Evolutionary conservation across 2,797 vertebrate genomes (phyloP), one percentile per base, ranked within the genome.

Genomic region (Pangasius larnaudii): DNA sequence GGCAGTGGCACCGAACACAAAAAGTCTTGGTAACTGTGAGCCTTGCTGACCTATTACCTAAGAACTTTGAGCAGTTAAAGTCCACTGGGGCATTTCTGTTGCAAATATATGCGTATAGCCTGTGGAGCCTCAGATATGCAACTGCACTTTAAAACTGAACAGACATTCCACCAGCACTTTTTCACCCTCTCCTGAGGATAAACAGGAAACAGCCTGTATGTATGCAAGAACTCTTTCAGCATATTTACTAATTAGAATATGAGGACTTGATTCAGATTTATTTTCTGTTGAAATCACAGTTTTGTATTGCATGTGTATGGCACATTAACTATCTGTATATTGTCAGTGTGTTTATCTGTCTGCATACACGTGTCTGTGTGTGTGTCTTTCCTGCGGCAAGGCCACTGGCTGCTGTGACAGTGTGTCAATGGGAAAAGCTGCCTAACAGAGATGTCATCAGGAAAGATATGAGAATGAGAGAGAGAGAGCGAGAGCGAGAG

Each of bases 361-460:
- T 81, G 36, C 36, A 36, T 14, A 30, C 0, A 58, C n/a, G 18
- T 79, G 36, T 78, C 5, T 82, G 63, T 74, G 74, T 87, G n/a
- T n/a, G 74, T 87, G 85, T 89, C 74, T 79, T 53, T 87, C 87
- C 74, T 87, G n/a, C 14, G 72, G 84, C 78, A 88, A 86, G 72
- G 24, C 82, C 78, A 49, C 42, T 24, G 88, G 77, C 89, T 81
- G 85, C n/a, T 27, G 24, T 81, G 84, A 75, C 59, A 85, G 14
- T 88, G 78, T 86, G 63, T 86, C 87, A 88, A 86, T 86, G 85
- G 71, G 67, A 88, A 87, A 58, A 77, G 59, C 71, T 71, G 69
- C 87, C 85, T 87, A 82, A 91, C 86, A 88, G 89, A 91, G 87
- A 90, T 88, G 87, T 89, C 87, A 87, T n/a, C 77, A 71, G 22